These are phyloP conservation scores for Congeria kusceri DNA, from an alignment of 2,888 invertebrate genomes.

Conservation along the genomic window DNA sequence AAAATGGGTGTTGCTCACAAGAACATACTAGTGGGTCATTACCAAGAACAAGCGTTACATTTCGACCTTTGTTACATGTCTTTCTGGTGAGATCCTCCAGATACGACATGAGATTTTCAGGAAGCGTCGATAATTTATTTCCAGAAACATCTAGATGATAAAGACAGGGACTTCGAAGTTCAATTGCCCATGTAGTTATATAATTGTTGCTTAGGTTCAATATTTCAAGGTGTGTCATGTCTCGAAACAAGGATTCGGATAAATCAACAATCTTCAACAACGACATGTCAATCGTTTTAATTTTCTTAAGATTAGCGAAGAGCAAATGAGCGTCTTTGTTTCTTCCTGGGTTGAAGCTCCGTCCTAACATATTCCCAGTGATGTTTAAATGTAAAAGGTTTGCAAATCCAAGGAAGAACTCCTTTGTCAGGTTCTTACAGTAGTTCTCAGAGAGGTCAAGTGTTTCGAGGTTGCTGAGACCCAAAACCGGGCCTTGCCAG, in stretches of 20 bases:
- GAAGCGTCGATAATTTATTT: conserved; percentile 7
- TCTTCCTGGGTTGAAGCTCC: background rate
- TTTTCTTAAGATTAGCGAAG: background rate
- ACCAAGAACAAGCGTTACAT: conserved; percentile 19
- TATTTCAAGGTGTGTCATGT: conserved; percentile 16
- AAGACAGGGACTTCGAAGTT: background rate
- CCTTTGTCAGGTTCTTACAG: conserved; percentile 14
- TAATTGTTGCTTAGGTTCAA: conserved; percentile 13
- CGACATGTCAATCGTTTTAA: background rate
- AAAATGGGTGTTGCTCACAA: conserved; percentile 43
- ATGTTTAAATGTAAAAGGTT: conserved; percentile 37
- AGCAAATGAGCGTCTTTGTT: background rate
- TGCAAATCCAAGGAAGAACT: conserved; percentile 38
- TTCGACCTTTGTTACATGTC: background rate
- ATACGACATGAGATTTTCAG: conserved; percentile 7
- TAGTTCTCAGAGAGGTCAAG: conserved; percentile 56
- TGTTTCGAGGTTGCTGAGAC: conserved; percentile 31
- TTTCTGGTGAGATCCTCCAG: conserved; percentile 8
- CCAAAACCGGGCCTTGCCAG: conserved; percentile 42
- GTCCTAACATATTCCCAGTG: conserved; percentile 35
- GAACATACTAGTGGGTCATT: conserved; percentile 45
- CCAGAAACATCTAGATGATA: conserved; percentile 8
- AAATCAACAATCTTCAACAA: background rate
- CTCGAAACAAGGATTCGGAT: conserved; percentile 18
- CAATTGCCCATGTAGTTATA: background rate